Percentiles rank a stretch among this genome's conserved stretches.
Conservation (phyloP, 92 coral and sea anemone species). For the Palythoa caribaeorum region DNA sequence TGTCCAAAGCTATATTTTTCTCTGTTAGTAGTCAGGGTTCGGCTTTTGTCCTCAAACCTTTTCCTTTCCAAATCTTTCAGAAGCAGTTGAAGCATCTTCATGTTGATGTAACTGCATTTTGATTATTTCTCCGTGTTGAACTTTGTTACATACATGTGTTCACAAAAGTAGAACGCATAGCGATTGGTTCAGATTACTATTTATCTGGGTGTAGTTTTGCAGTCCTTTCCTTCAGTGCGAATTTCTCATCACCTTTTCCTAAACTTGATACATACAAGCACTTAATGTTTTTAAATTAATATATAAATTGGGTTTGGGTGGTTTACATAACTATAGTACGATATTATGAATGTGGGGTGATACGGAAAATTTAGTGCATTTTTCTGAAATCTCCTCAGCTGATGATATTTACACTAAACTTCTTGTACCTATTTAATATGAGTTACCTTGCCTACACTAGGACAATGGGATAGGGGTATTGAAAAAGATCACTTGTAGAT, state of each 20-base stretch:
- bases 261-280: not conserved
- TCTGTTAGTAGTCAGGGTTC: too few species aligned
- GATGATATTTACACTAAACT: not conserved
- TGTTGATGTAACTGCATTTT: not conserved
- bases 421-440: conserved; percentile 8
- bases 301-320: not conserved
- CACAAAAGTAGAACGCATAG: not conserved
- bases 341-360: not conserved
- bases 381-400: not conserved
- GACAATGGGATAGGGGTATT: not conserved
- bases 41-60: too few species aligned
- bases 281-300: not conserved
- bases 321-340: not conserved
- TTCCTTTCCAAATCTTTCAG: too few species aligned
- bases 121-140: not conserved
- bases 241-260: not conserved
- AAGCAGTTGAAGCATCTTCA: too few species aligned
- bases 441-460: not conserved
- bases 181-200: not conserved
- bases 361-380: not conserved
- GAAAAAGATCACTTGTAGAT: not conserved
- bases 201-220: not conserved
- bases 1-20: too few species aligned
- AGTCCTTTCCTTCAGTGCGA: not conserved
- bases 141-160: not conserved